Base-by-base conservation (phyloP, 2,888 invertebrate species). In the Spodoptera exigua region DNA sequence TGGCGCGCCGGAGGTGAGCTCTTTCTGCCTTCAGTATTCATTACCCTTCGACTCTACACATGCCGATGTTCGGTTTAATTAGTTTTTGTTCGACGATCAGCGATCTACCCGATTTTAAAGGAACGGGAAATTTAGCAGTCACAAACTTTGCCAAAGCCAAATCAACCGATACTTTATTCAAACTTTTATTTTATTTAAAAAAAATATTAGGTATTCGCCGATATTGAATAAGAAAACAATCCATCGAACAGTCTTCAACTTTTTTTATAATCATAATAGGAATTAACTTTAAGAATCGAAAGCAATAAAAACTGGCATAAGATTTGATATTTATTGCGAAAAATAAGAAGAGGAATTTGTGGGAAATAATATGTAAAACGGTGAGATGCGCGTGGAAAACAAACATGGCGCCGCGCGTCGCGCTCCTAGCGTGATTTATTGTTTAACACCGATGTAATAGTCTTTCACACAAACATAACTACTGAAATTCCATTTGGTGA, bases 1-100 rank as follows among this genome's bases (percentile, higher is more conserved):
- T 59, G 55, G 66, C 61, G 70, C 71, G 68, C 74, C 71, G 79
- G 75, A 75, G 79, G 76, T 77, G 71, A 67, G 80, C 64, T 78
- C 58, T 70, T 67, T 76, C 74, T 69, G 67, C 76, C 80, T 80
- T 83, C 67, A 83, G 84, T 87, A 90, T 91, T 91, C 86, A 90
- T 91, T 91, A 88, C 87, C 85, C 80, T 79, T 82, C 73, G 72
- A 77, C 76, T 81, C 83, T 82, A 88, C 87, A 90, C 86, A 89
- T 86, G 84, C 85, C 89, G 81, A 88, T 89, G 91, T 90, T 90
- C 86, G 83, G 77, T 88, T 90, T 91, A 90, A 92, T 92, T 91
- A 90, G 87, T 90, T 91, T 91, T 89, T 86, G 88, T 89, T 85
- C 79, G 80, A 85, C 78, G 76, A 81, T 79, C 83, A 78, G 79